Conservation (phyloP, 1,140 invertebrate genomes). For the Orius laevigatus region DNA sequence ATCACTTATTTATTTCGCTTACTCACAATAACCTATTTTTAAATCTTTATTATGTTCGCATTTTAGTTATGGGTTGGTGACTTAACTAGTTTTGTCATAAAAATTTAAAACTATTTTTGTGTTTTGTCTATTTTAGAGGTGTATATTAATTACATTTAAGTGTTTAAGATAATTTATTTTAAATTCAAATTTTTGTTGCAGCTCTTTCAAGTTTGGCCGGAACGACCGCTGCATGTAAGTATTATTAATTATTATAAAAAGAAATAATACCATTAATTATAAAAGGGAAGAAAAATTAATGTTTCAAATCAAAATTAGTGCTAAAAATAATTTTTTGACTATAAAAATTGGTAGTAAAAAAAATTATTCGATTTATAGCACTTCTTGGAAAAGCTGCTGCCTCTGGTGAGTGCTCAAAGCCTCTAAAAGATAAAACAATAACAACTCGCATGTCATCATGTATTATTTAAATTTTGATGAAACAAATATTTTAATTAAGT, state of each 20-base stretch:
- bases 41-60: background rate
- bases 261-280: too few relatives aligned
- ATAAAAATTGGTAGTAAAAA: background rate
- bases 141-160: too few relatives aligned
- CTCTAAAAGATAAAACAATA: too few relatives aligned
- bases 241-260: background rate
- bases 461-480: too few relatives aligned
- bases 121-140: background rate
- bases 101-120: conserved; percentile 3
- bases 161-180: background rate
- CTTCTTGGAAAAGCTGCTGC: conserved; percentile 5
- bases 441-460: too few relatives aligned
- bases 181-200: conserved; percentile 18
- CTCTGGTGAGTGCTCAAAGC: conserved; percentile 1
- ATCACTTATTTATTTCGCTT: background rate
- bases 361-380: background rate
- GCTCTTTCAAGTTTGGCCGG: conserved; percentile 21
- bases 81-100: background rate
- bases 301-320: too few relatives aligned
- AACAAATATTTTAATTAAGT: too few relatives aligned
- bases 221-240: conserved; percentile 19
- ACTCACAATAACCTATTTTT: background rate
- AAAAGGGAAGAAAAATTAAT: too few relatives aligned
- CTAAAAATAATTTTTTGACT: background rate
- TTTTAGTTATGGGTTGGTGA: too few relatives aligned